These are phyloP conservation scores for Diorhabda elongata DNA, from an alignment of 1,140 invertebrate species.

Conservation along the genomic window DNA sequence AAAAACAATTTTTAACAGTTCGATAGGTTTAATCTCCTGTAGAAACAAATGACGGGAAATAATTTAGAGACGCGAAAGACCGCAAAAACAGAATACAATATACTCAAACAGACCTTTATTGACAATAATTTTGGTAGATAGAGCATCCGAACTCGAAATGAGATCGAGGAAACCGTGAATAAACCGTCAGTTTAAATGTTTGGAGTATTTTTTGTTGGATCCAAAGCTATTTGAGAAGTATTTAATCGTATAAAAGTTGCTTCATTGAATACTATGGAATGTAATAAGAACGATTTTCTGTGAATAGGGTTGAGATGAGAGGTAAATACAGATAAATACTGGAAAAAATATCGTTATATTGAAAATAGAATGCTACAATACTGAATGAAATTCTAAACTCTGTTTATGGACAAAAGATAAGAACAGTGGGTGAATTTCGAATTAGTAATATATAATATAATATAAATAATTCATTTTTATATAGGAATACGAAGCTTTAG, in stretches of 20 bases:
- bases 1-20: not conserved
- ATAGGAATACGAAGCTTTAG: no score
- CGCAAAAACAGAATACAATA: constrained; percentile 1
- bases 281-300: not conserved
- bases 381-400: no score
- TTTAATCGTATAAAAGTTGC: constrained; percentile 1
- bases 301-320: not conserved
- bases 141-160: not conserved
- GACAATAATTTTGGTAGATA: not conserved
- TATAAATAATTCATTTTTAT: no score
- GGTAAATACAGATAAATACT: not conserved
- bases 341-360: not conserved
- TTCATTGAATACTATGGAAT: not conserved
- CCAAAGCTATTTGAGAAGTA: constrained; percentile 2
- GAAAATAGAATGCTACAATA: not conserved
- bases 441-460: no score
- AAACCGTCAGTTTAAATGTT: not conserved
- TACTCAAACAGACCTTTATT: not conserved
- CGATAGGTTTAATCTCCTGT: not conserved
- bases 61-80: not conserved
- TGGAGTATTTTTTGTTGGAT: not conserved
- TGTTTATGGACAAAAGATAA: no score
- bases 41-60: not conserved
- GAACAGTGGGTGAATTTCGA: no score
- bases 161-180: not conserved